Evolutionary conservation across 2,113 vertebrate species (phyloP).

Genomic region (Prolemur simus): DNA sequence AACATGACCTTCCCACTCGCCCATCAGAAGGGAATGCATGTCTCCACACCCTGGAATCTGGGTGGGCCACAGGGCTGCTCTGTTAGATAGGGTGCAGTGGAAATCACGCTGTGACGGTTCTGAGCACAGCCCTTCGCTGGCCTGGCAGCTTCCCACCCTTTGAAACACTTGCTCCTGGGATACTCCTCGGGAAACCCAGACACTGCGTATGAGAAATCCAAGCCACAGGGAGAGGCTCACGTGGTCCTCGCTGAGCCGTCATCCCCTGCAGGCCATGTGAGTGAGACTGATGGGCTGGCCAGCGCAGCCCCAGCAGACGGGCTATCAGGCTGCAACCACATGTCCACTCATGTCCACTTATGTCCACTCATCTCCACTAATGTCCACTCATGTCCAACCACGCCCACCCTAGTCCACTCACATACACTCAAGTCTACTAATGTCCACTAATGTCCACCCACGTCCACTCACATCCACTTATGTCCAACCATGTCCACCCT

Average conservation of each 20-base stretch:
- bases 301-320: background rate
- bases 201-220: background rate
- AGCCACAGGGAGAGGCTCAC: background rate
- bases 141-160: background rate
- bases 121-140: background rate
- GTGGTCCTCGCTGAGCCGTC: background rate
- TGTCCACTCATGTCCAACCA: no score
- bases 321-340: background rate
- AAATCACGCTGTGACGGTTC: background rate
- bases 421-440: no score
- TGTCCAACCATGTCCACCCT: no score
- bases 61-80: background rate
- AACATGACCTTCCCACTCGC: background rate
- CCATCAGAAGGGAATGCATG: background rate
- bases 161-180: background rate
- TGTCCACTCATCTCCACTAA: no score
- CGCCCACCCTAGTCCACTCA: no score
- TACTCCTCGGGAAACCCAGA: background rate
- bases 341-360: no score
- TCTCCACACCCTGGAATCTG: background rate
- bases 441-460: no score
- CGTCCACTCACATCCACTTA: no score
- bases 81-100: background rate
- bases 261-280: fast-evolving
- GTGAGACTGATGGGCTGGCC: background rate